Base-by-base conservation (phyloP, 2,888 invertebrate species). In the Homarus gammarus region DNA sequence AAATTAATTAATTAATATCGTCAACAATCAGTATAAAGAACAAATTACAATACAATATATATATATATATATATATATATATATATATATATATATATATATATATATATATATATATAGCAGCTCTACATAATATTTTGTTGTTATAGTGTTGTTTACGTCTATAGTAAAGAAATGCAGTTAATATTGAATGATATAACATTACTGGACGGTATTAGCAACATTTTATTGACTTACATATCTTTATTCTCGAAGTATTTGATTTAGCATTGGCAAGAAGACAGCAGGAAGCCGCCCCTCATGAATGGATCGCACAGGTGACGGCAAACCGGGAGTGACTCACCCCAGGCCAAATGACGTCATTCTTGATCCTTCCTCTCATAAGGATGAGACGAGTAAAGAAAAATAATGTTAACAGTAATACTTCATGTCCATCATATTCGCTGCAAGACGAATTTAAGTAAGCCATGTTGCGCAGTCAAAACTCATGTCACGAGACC, bases 341-440 rank as follows among this genome's bases (percentile, higher is more conserved):
- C 87, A 87, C 87, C 87, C 73, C 44, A 56, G 61, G 81, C 27
- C 87, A 79, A 44, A 87, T 87, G 87, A 87, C 87, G 87, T 87
- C 87, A 87, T 87, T 33, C 61, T 44, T 85, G 40, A 40, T 40
- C 1, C 27, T 15, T 68, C 70, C 31, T 40, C 27, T 12, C 15
- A 18, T 22, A 27, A 22, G n/a, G 22, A n/a, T 27, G 2, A 64
- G 6, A 27, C 5, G 27, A n/a, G 22, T n/a, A 15, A 15, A 38
- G 10, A 5, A 22, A 2, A 12, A 18, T 15, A 44, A 1, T n/a
- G 61, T 27, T 38, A 15, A 15, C 27, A 44, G 12, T 75, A 10
- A 36, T 75, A 75, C 1, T 6, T 22, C n/a, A 12, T 33, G 44
- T 36, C 22, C 38, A 56, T 38, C 1, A 2, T 3, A 38, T 18